Evolutionary conservation across 2,888 invertebrate species (phyloP).

Genomic region (Itoplectis maculator): DNA sequence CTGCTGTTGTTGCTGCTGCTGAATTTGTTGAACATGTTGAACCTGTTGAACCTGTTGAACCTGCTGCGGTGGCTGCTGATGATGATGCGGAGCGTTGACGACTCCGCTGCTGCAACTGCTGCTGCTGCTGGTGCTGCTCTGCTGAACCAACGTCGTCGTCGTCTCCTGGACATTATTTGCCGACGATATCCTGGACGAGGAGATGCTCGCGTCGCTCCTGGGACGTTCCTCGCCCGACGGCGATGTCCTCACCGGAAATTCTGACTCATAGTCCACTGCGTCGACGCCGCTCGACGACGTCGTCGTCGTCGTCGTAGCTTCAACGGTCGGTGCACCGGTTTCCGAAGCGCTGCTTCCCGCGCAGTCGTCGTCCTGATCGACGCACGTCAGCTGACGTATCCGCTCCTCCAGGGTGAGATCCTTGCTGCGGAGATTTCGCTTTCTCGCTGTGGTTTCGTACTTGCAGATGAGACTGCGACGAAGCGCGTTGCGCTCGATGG

Average conservation of each 20-base stretch:
- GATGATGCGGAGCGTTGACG: constrained; percentile 65
- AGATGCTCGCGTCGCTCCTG: constrained; percentile 55
- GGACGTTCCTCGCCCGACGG: constrained; percentile 89
- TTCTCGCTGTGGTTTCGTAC: constrained; percentile 86
- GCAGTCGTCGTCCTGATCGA: constrained; percentile 90
- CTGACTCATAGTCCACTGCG: constrained; percentile 67
- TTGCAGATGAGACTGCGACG: constrained; percentile 91
- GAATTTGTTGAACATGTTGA: constrained; percentile 67
- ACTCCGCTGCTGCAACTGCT: constrained; percentile 63
- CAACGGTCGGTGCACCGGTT: constrained; percentile 60
- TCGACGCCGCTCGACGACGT: constrained; percentile 39
- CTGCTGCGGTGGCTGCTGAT: constrained; percentile 33
- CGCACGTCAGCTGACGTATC: constrained; percentile 93
- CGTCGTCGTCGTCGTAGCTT: constrained; percentile 34
- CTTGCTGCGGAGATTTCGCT: constrained; percentile 86
- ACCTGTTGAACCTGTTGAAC: constrained; percentile 55
- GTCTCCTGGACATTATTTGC: constrained; percentile 61
- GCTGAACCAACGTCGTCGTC: constrained; percentile 45
- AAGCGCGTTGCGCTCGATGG: constrained; percentile 93
- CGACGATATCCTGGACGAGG: constrained; percentile 36
- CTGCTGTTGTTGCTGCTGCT: constrained; percentile 32
- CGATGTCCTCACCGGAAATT: constrained; percentile 87
- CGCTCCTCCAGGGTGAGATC: constrained; percentile 94
- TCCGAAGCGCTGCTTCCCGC: constrained; percentile 72
- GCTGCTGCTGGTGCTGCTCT: constrained; percentile 48